These are phyloP conservation scores for Peromyscus maniculatus DNA, from an alignment of 2,113 vertebrate species.

Conservation along the genomic window DNA sequence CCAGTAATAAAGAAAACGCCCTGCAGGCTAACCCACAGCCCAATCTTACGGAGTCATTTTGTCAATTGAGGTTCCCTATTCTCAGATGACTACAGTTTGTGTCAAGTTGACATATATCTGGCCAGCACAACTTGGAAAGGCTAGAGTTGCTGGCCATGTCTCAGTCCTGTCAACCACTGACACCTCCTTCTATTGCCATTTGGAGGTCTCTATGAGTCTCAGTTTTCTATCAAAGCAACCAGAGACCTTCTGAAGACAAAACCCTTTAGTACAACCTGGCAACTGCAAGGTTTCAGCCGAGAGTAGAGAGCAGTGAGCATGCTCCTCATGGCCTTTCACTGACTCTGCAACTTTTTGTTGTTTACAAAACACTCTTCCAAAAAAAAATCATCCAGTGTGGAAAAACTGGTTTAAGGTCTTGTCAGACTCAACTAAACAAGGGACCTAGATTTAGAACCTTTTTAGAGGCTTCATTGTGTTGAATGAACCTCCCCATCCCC, in stretches of 20 bases:
- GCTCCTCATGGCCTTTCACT: neutral
- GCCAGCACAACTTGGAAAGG: neutral
- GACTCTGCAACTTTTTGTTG: neutral
- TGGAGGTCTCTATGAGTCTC: neutral
- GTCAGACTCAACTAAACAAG: neutral
- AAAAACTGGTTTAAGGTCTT: constrained; percentile 27
- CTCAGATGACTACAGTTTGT: neutral
- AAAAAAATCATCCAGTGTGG: neutral
- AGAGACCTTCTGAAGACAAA: neutral
- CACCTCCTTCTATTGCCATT: neutral
- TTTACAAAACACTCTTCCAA: neutral
- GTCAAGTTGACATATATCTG: neutral
- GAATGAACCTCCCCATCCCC: neutral
- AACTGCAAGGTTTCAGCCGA: neutral
- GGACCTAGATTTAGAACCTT: neutral
- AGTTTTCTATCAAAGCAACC: constrained; percentile 41
- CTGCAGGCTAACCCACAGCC: neutral
- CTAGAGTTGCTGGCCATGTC: neutral
- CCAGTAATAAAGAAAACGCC: neutral
- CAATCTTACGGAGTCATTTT: neutral
- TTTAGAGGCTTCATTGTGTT: neutral
- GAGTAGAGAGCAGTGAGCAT: constrained; percentile 4
- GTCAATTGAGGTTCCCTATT: neutral
- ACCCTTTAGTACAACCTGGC: neutral
- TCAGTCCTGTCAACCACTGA: neutral